Percentiles rank a stretch among this genome's conserved stretches.
Conservation (phyloP, 2,888 invertebrate genomes). For the Diadegma fenestrale region DNA sequence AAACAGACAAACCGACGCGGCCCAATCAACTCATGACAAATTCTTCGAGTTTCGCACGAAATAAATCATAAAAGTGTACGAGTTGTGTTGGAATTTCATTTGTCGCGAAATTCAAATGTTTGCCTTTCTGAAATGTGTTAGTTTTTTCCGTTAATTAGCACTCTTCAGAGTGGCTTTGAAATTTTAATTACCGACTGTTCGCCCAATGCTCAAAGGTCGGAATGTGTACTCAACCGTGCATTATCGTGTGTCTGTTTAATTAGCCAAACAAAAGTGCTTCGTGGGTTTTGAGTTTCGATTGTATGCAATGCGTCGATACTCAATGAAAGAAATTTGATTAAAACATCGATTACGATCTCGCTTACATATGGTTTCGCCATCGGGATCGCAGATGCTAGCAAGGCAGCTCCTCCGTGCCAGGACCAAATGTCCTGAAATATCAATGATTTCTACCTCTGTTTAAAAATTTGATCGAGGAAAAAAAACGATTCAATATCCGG, state of each 20-base stretch:
- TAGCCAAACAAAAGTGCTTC: constrained; percentile 26
- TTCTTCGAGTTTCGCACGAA: neutral
- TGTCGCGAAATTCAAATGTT: neutral
- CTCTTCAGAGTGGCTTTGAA: neutral
- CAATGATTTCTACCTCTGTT: constrained; percentile 63
- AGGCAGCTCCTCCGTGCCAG: constrained; percentile 84
- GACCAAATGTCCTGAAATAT: constrained; percentile 83
- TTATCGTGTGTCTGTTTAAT: constrained; percentile 7
- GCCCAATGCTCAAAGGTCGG: neutral
- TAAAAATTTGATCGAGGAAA: neutral
- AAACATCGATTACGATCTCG: constrained; percentile 68
- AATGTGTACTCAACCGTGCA: constrained; percentile 2
- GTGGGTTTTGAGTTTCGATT: constrained; percentile 27
- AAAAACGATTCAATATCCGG: neutral
- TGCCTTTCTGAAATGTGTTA: neutral
- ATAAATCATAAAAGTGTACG: no score
- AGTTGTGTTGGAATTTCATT: neutral
- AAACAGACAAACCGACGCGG: neutral
- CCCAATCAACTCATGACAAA: neutral
- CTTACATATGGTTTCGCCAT: constrained; percentile 91
- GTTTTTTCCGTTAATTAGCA: neutral
- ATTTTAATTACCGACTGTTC: neutral
- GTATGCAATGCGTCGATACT: constrained; percentile 64
- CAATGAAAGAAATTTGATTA: constrained; percentile 55
- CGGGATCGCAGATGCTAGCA: constrained; percentile 88